These are phyloP conservation scores for Nixonia krombeini DNA, from an alignment of 1,140 invertebrate species.

Conservation along the genomic window DNA sequence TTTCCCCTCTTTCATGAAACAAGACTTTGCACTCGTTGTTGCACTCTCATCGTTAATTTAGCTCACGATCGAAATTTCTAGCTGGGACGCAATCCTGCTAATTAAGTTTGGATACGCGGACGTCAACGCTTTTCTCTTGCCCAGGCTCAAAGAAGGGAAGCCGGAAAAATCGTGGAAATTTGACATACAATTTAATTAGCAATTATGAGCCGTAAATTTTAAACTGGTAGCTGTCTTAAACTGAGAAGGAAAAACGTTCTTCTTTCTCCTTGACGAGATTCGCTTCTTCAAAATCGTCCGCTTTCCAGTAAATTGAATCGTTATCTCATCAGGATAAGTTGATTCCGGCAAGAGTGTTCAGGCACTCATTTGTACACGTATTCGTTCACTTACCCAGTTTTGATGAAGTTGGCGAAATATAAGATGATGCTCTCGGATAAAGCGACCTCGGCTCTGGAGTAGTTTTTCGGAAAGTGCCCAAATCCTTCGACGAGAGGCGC, in stretches of 20 bases:
- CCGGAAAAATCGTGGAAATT: neutral
- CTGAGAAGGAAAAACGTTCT: no score
- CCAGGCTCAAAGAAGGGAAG: neutral
- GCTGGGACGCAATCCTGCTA: neutral
- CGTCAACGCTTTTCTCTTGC: neutral
- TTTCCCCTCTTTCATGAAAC: neutral
- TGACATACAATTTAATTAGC: neutral
- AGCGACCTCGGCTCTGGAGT: slow-evolving; percentile 84
- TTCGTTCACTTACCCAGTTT: slow-evolving; percentile 83
- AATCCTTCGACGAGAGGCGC: slow-evolving; percentile 82
- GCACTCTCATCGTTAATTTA: slow-evolving; percentile 2
- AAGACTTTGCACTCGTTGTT: slow-evolving; percentile 1
- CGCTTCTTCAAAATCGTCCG: no score
- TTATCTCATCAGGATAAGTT: no score
- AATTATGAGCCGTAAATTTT: neutral
- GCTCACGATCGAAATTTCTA: neutral
- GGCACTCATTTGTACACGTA: neutral
- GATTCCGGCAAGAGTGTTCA: no score
- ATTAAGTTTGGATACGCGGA: slow-evolving; percentile 2
- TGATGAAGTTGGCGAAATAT: slow-evolving; percentile 91
- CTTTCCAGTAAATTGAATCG: no score
- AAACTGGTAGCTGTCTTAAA: no score
- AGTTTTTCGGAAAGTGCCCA: slow-evolving; percentile 84
- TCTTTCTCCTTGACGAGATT: no score
- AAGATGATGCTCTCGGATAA: slow-evolving; percentile 90